These are phyloP conservation scores for Virgularia gustaviana DNA, from an alignment of 92 coral and sea anemone genomes.

Conservation along the genomic window DNA sequence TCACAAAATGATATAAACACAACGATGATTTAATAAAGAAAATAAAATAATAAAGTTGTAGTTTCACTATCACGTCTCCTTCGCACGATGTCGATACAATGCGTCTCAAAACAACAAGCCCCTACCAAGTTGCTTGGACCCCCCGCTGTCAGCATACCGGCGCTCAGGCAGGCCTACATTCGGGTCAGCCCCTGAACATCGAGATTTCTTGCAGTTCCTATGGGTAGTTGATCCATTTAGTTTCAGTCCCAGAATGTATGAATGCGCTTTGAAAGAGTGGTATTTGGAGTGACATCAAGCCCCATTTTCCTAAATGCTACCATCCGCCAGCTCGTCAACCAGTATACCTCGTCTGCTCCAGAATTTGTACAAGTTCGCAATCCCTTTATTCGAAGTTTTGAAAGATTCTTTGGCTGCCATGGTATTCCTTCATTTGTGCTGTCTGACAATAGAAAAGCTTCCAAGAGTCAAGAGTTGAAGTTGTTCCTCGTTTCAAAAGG, in stretches of 20 bases:
- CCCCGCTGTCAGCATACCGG: too few relatives aligned
- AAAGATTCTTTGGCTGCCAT: constrained; percentile 39
- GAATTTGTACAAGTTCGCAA: constrained; percentile 20
- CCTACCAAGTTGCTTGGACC: too few relatives aligned
- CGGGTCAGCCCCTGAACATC: constrained; percentile 24
- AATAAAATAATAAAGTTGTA: too few relatives aligned
- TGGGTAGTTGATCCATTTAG: constrained; percentile 6
- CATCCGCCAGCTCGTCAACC: constrained; percentile 27
- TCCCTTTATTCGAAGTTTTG: constrained; percentile 38
- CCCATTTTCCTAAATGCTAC: constrained; percentile 27
- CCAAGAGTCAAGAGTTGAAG: constrained; percentile 18
- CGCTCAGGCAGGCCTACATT: too few relatives aligned
- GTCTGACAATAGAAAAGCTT: constrained; percentile 39
- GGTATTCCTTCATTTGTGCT: constrained; percentile 30
- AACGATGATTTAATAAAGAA: too few relatives aligned
- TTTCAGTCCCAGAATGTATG: neutral
- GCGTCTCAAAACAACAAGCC: too few relatives aligned
- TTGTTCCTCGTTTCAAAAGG: neutral
- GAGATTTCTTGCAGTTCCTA: constrained; percentile 7
- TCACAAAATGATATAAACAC: too few relatives aligned
- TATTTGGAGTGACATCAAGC: constrained; percentile 20
- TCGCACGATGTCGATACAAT: too few relatives aligned
- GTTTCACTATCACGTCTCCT: too few relatives aligned
- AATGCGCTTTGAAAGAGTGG: constrained; percentile 18
- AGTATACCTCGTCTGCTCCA: constrained; percentile 1